These are phyloP conservation scores for Tuberolachnus salignus DNA, from an alignment of 2,888 invertebrate genomes.

Conservation along the genomic window DNA sequence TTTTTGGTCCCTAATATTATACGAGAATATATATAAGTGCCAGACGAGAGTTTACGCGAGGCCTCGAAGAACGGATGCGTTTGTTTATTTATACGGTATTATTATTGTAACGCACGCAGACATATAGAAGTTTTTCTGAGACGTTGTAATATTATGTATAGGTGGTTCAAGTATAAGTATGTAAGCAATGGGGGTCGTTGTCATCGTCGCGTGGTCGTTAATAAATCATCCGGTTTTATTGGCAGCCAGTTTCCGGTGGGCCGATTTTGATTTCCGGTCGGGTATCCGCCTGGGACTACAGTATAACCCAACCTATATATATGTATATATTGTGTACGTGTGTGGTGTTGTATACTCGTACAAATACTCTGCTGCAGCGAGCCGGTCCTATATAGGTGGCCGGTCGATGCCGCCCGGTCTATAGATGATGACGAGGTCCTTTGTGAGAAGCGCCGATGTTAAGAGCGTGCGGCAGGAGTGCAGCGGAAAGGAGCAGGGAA, in stretches of 20 bases:
- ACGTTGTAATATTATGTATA: neutral
- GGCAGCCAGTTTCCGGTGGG: slow-evolving; percentile 49
- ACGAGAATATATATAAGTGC: no score
- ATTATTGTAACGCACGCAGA: neutral
- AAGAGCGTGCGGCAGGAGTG: neutral
- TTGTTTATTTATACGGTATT: slow-evolving; percentile 6
- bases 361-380: neutral
- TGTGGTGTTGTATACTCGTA: neutral
- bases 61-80: neutral
- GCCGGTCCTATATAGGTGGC: neutral
- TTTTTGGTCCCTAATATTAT: neutral
- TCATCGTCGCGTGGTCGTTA: slow-evolving; percentile 17
- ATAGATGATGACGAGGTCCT: slow-evolving; percentile 33
- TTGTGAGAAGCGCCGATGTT: slow-evolving; percentile 39
- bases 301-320: no score
- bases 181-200: no score
- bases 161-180: neutral
- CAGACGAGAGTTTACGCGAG: no score
- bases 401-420: slow-evolving; percentile 34
- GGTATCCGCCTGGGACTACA: no score
- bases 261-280: slow-evolving; percentile 48
- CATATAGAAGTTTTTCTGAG: neutral
- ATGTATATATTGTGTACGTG: neutral
- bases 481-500: neutral
- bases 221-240: slow-evolving; percentile 51